Base-by-base conservation (phyloP, 2,797 vertebrate genomes). In the Heteromormyrus szaboi region DNA sequence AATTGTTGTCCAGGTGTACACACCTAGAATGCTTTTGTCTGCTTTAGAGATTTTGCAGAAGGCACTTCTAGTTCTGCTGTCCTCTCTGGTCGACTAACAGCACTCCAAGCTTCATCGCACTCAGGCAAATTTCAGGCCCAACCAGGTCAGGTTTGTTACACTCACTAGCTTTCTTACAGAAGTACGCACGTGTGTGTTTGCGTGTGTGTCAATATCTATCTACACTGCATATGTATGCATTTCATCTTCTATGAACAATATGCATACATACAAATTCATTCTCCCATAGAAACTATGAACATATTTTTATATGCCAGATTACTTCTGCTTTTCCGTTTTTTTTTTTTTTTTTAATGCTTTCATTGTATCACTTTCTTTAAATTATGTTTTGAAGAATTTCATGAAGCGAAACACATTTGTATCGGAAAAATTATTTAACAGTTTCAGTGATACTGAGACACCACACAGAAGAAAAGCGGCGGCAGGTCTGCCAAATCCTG, bases 11-110 rank as follows among this genome's bases (percentile, higher is more conserved):
- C 91, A 91, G 91, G 92, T 90, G 92, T 92, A 93, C 93, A 94
- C 92, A 94, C 92, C 93, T 90, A 92, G 90, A 93, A 91, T 91
- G 92, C 93, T 90, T 68, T 92, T 93, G 93, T 93, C 92, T 25
- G 91, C 94, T 94, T 92, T 91, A 93, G 93, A 94, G 94, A 95
- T 90, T 91, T 90, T 95, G 94, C 95, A 95, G 95, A 96, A 96
- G 96, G 96, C 96, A 96, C 96, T 97, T 96, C 92, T 90, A 94
- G 91, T 93, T 93, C 93, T 93, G 93, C 93, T 92, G 86, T 92
- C 91, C 93, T 93, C 90, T 90, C 91, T 87, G 93, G 92, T 91
- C 90, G 90, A 85, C 65, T 91, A 92, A 93, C 93, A 93, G 92
- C 93, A 93, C 92, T 89, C 91, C 91, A 93, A 86, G 91, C 93